Conservation (phyloP, 2,113 vertebrate genomes). For the Cyprinus carpio region DNA sequence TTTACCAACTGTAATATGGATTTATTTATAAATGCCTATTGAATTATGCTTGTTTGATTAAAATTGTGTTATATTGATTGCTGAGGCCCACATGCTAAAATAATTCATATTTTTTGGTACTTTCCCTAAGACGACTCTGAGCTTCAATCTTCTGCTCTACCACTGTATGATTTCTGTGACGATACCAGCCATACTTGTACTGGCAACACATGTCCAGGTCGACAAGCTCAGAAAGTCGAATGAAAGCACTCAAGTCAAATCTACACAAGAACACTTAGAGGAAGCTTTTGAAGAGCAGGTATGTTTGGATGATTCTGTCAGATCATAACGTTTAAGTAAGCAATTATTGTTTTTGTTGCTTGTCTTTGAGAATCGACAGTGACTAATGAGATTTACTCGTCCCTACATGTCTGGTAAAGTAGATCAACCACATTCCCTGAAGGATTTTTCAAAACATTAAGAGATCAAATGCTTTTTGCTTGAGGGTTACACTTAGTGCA, state of each 20-base stretch:
- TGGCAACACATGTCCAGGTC: neutral
- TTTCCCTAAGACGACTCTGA: slow-evolving; percentile 26
- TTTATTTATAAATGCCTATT: neutral
- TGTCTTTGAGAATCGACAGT: neutral
- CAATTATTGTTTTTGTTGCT: neutral
- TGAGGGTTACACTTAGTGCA: neutral
- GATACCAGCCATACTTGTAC: neutral
- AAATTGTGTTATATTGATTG: neutral
- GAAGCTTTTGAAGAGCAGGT: slow-evolving; percentile 65
- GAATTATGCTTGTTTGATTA: neutral
- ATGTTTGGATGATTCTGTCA: neutral
- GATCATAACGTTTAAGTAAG: neutral
- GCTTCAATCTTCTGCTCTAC: slow-evolving; percentile 10
- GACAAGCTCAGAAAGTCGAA: too few relatives aligned
- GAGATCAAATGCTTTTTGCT: neutral
- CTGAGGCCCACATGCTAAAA: neutral
- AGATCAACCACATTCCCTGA: neutral
- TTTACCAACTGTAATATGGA: neutral
- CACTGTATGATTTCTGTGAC: slow-evolving; percentile 24
- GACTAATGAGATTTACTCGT: too few relatives aligned
- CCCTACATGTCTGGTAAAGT: neutral
- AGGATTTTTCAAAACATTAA: neutral
- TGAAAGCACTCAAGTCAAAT: neutral
- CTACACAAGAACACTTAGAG: slow-evolving; percentile 37
- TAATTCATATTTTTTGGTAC: neutral